phyloP scores from a whole-genome alignment of 2,113 vertebrate species.

The Alosa alosa region DNA sequence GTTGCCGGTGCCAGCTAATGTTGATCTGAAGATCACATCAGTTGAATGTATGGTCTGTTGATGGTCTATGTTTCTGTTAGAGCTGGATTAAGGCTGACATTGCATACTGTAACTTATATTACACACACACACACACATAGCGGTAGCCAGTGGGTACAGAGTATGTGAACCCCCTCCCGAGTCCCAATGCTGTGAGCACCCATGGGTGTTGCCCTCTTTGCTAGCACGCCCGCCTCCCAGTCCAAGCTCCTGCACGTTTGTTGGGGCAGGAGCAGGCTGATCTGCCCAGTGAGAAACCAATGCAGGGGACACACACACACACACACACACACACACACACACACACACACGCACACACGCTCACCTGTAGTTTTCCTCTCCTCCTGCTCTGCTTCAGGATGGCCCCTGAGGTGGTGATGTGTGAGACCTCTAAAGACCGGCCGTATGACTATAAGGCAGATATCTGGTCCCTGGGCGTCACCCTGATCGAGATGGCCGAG shows the following conservation, averaged over 20 bases:
- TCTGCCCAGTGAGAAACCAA: no score
- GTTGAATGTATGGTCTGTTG: background rate
- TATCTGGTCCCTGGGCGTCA: slow-evolving; percentile 96
- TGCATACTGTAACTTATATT: background rate
- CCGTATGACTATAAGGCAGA: slow-evolving; percentile 98
- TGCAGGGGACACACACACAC: no score
- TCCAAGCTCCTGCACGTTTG: no score
- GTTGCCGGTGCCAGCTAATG: background rate
- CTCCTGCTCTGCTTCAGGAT: slow-evolving; percentile 74
- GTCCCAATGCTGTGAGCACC: no score
- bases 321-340: no score
- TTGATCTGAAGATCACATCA: background rate
- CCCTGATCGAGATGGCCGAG: slow-evolving; percentile 97
- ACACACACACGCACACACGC: background rate
- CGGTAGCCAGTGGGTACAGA: no score
- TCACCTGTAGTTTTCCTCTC: slow-evolving; percentile 1
- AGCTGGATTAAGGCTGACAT: background rate
- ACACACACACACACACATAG: no score
- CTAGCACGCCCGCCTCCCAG: no score
- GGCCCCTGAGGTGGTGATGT: slow-evolving; percentile 99
- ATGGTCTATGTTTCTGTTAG: background rate
- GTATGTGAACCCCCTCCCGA: no score
- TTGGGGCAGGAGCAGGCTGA: no score
- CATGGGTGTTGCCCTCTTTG: no score
- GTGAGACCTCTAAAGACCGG: slow-evolving; percentile 96